Evolutionary conservation across 1,140 invertebrate species (phyloP), one percentile per base, ranked within the genome.

Genomic region (Adelges cooleyi): DNA sequence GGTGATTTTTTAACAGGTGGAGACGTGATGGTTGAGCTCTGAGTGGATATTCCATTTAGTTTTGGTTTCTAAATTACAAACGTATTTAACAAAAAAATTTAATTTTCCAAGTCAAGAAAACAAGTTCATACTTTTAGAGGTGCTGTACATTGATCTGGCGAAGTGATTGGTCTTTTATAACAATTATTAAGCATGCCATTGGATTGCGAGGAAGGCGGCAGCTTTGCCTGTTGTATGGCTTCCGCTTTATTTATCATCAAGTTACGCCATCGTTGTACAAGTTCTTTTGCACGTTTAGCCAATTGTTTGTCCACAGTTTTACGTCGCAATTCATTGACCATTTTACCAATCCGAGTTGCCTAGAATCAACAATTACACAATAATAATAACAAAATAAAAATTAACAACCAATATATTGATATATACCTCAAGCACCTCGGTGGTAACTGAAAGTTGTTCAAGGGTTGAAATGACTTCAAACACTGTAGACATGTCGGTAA

Each of bases 401-500:
- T 38, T 38, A 38, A 38, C 13, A 38, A 38, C 36, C 0, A 56
- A 62, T 29, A 9, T 20, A 29, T 18, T 15, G 46, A 33, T 1
- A 67, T 76, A 78, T 80, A 92, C 91, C 86, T 95, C 92, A 79
- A 95, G 79, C 78, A 90, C 83, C 77, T 95, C 92, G 83, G 91
- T 92, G 77, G 92, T 94, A 79, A 96, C 90, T 77, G 86, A 82
- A 76, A 89, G 87, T 78, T 85, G 88, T 80, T 96, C 93, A 84
- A 95, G 80, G 74, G 87, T 81, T 75, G 86, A 83, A 80, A 96
- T 90, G 78, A 95, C 86, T 78, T 93, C 89, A 78, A 90, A 80
- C 78, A 95, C 90, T 74, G 85, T 80, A 74, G 83, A 85, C 88
- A 95, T 92, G 82, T 95, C 89, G 80, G 91, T 84, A 80, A 96